Conservation (phyloP, 2,888 invertebrate species). For the Tyria jacobaeae region DNA sequence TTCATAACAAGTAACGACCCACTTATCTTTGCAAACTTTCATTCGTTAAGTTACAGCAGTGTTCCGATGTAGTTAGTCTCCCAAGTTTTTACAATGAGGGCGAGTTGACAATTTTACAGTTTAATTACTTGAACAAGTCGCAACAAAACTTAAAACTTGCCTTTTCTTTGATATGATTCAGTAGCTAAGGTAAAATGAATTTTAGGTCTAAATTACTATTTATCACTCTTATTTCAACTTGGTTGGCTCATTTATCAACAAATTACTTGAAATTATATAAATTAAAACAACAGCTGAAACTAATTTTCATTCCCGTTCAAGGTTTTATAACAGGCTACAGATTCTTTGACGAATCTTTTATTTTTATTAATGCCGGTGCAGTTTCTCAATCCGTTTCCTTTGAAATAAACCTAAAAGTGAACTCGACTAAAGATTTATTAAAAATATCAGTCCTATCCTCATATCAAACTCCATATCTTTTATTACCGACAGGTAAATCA, state of each 20-base stretch:
- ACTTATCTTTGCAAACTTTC: constrained; percentile 51
- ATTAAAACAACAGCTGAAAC: background rate
- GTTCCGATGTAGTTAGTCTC: constrained; percentile 45
- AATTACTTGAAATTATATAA: background rate
- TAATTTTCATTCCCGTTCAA: background rate
- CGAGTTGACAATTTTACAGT: constrained; percentile 52
- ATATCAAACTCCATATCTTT: constrained; percentile 40
- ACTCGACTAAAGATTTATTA: constrained; percentile 16
- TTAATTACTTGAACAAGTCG: constrained; percentile 50
- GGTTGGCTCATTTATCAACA: no score
- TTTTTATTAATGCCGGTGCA: background rate
- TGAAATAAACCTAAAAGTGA: constrained; percentile 4
- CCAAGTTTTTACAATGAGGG: constrained; percentile 49
- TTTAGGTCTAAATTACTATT: background rate
- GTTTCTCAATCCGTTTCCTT: background rate
- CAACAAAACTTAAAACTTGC: constrained; percentile 39
- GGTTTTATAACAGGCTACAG: background rate
- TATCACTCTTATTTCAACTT: no score
- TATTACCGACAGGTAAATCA: constrained; percentile 29
- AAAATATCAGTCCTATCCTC: constrained; percentile 11
- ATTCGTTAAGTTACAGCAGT: constrained; percentile 44
- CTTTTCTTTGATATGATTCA: constrained; percentile 37
- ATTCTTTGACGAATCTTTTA: background rate
- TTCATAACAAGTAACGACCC: constrained; percentile 47
- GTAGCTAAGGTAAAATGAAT: constrained; percentile 26